A percentile compares a stretch with the other conserved stretches of the same genome.
Evolutionary conservation across 2,888 invertebrate genomes (phyloP).

Genomic region (Sisyra terminalis): DNA sequence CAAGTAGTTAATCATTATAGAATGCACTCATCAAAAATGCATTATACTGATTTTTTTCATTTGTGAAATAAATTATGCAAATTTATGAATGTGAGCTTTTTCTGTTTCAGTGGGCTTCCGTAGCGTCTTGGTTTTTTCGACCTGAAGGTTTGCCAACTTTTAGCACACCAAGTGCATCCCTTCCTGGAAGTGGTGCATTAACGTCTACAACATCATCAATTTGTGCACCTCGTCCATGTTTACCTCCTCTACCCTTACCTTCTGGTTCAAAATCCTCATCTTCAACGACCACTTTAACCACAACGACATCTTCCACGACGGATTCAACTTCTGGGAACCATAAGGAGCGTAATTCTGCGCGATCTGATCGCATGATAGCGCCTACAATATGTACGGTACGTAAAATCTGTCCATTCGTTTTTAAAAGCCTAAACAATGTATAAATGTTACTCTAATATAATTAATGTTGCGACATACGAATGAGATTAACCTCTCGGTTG

Average conservation of each 20-base stretch:
- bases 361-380: conserved; percentile 19
- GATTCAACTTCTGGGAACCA: conserved; percentile 8
- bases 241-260: conserved; percentile 11
- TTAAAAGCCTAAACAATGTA: neutral
- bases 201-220: conserved; percentile 3
- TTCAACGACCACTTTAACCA: conserved; percentile 8
- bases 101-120: conserved; percentile 29
- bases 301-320: conserved; percentile 8
- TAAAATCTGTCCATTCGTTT: conserved; percentile 4
- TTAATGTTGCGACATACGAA: neutral
- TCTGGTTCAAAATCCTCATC: conserved; percentile 10
- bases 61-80: neutral
- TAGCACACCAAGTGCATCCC: too few relatives aligned
- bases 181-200: too few relatives aligned
- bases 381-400: conserved; percentile 29
- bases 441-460: neutral
- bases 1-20: too few relatives aligned
- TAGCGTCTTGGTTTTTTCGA: conserved; percentile 30
- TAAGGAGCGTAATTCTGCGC: conserved; percentile 10
- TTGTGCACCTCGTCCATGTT: conserved; percentile 14
- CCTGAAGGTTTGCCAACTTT: conserved; percentile 19
- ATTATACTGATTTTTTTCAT: too few relatives aligned
- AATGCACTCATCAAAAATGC: too few relatives aligned
- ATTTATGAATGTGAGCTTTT: conserved; percentile 4
- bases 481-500: neutral